These are phyloP conservation scores for Neodiprion fabricii DNA, from an alignment of 1,140 invertebrate species.

Conservation along the genomic window DNA sequence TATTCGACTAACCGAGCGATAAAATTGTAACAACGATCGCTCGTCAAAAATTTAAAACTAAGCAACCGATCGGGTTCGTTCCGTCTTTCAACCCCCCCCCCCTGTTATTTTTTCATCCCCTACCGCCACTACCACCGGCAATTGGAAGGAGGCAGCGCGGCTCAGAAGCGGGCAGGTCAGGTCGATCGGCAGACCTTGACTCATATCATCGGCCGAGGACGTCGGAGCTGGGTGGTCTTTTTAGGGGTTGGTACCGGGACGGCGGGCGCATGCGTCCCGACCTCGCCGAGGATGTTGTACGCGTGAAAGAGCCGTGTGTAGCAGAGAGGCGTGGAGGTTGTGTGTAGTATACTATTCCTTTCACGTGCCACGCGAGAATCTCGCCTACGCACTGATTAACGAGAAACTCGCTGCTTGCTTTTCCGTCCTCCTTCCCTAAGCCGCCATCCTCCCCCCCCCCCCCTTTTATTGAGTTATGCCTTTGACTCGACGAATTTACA, in stretches of 20 bases:
- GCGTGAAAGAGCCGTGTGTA: background rate
- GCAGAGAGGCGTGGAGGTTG: background rate
- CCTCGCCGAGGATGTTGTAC: background rate
- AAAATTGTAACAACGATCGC: no score
- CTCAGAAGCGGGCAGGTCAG: background rate
- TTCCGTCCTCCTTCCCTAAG: no score
- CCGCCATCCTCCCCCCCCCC: no score
- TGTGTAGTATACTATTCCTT: background rate
- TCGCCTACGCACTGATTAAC: conserved; percentile 2
- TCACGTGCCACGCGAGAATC: background rate
- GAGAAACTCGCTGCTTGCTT: background rate
- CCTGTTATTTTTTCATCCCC: no score
- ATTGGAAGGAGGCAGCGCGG: no score
- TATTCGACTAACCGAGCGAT: no score
- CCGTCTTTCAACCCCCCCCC: no score
- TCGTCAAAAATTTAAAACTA: no score
- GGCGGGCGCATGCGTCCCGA: background rate
- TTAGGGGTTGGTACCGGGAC: background rate
- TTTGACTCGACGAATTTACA: no score
- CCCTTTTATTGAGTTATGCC: no score
- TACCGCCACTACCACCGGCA: no score
- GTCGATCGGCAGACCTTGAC: background rate
- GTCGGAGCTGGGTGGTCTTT: background rate
- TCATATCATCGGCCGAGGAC: background rate
- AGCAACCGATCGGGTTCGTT: no score